These are phyloP conservation scores for Frieseomelitta varia DNA, from an alignment of 1,140 invertebrate species.

Conservation along the genomic window DNA sequence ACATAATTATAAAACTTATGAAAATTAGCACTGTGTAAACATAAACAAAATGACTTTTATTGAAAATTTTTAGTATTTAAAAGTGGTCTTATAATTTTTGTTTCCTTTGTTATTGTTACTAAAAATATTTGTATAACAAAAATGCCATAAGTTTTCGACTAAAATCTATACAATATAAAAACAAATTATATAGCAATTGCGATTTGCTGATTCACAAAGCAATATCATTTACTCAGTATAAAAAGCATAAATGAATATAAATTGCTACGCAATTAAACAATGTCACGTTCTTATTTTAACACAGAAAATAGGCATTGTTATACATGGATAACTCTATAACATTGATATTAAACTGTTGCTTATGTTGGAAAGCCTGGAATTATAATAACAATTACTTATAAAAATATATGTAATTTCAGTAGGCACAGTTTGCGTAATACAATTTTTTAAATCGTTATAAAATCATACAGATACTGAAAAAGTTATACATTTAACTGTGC, in stretches of 20 bases:
- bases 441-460: slow-evolving; percentile 23
- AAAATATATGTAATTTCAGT: slow-evolving; percentile 49
- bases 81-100: slow-evolving; percentile 16
- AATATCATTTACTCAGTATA: background rate
- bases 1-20: background rate
- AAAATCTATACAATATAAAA: background rate
- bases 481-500: slow-evolving; percentile 13
- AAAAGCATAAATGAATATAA: slow-evolving; percentile 18
- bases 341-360: slow-evolving; percentile 8
- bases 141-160: background rate
- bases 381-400: slow-evolving; percentile 39
- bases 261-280: slow-evolving; percentile 15
- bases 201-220: background rate
- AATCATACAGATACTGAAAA: slow-evolving; percentile 24
- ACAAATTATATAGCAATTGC: slow-evolving; percentile 1
- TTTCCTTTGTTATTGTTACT: background rate
- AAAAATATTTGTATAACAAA: slow-evolving; percentile 13
- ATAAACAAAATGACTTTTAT: slow-evolving; percentile 43
- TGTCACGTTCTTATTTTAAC: slow-evolving; percentile 18
- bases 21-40: background rate
- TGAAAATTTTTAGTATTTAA: slow-evolving; percentile 22
- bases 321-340: background rate
- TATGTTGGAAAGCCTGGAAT: slow-evolving; percentile 27
- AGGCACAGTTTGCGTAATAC: slow-evolving; percentile 39
- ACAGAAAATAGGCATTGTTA: background rate